Base-by-base conservation (phyloP, 1,140 invertebrate genomes). In the Camponotus vicinus region DNA sequence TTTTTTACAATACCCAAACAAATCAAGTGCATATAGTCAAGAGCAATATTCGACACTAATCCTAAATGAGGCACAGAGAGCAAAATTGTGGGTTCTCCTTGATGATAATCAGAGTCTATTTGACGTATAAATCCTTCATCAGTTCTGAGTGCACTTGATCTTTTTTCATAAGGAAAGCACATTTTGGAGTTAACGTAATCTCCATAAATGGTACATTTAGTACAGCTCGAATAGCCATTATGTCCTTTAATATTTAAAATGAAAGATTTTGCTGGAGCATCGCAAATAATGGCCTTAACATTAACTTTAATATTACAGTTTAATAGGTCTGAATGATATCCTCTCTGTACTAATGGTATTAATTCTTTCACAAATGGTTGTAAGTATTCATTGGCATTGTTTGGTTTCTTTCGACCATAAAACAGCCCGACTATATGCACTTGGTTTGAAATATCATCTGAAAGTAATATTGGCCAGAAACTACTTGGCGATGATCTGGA, bases 381-480 rank as follows among this genome's bases (percentile, higher is more conserved):
- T 75, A 75, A 75, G 32, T 37, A 59, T 75, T 75, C 52, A 75
- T 75, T 61, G 55, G 71, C 4, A 59, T 75, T 75, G 0, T 75
- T 75, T 57, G 49, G 71, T 59, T 75, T 75, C 37, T 45, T 57
- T 75, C 37, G 0, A 37, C 32, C 71, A 59, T 42, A 75, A 42
- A 57, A 75, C 15, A 75, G 32, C n/a, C 71, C 71, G 0, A 27
- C 71, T 37, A 75, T 52, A 3, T 55, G 34, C 32, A 75, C 49
- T 75, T 75, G 71, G 18, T 75, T 75, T 59, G 34, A 75, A 75
- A 75, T 75, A 37, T 75, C 37, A 7, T 75, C 71, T 61, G 52
- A 75, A 59, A 75, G 32, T 75, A 75, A 75, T 75, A 75, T 59
- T 75, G 71, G 52, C 32, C 52, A 75, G 57, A 75, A 75, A 61